Evolutionary conservation across 2,113 vertebrate species (phyloP).

Genomic region (Octodon degus): DNA sequence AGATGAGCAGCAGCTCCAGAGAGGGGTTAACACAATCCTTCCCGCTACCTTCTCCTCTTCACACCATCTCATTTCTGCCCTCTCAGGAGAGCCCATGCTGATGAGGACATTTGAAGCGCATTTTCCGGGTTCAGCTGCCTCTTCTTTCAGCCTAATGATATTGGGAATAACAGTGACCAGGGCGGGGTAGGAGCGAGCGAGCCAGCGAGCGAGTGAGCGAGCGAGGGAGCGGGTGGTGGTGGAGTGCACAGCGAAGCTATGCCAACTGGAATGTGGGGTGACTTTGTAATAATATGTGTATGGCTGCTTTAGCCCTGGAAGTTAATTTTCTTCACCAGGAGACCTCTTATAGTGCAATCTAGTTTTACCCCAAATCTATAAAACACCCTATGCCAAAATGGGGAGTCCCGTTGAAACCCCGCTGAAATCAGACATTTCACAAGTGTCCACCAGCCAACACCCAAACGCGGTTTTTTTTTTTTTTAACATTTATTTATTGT

Average conservation of each 20-base stretch:
- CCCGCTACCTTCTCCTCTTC: neutral
- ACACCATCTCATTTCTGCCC: neutral
- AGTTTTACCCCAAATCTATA: conserved; percentile 71
- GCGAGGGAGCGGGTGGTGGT: neutral
- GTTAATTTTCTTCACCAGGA: conserved; percentile 68
- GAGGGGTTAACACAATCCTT: neutral
- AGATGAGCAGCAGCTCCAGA: neutral
- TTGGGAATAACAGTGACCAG: conserved; percentile 57
- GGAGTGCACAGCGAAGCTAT: neutral
- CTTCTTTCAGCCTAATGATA: conserved; percentile 70
- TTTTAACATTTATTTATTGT: too few relatives aligned
- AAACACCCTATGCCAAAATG: conserved; percentile 64
- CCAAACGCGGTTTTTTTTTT: too few relatives aligned
- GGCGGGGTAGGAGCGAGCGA: neutral
- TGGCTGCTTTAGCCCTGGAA: conserved; percentile 59
- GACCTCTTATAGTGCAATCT: conserved; percentile 51
- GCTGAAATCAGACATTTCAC: conserved; percentile 60
- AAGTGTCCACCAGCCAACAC: conserved; percentile 60
- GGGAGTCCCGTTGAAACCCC: neutral
- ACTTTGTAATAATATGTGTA: conserved; percentile 74
- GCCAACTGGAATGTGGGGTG: conserved; percentile 45
- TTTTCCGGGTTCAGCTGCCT: conserved; percentile 79
- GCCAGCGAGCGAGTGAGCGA: neutral
- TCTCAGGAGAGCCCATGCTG: conserved; percentile 25
- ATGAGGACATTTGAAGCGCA: neutral